phyloP scores from a whole-genome alignment of 2,797 vertebrate genomes.

The Acrossocheilus fasciatus region DNA sequence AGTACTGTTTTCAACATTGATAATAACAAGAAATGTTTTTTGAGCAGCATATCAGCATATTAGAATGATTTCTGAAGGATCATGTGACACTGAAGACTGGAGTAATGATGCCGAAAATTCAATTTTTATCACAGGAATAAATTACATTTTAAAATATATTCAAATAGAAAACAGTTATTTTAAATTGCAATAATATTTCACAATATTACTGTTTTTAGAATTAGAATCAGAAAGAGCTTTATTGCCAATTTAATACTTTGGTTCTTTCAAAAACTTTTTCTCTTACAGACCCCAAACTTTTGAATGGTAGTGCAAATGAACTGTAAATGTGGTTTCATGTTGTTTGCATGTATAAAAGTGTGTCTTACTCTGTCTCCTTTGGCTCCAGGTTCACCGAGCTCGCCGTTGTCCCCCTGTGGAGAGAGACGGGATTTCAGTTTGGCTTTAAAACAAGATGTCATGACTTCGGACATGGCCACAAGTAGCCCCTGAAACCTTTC shows the following conservation, averaged over 20 bases:
- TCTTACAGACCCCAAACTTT: neutral
- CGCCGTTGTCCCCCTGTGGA: constrained; percentile 85
- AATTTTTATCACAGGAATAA: too few species aligned
- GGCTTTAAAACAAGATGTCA: neutral
- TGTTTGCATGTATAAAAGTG: neutral
- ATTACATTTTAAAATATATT: too few species aligned
- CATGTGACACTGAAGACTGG: too few species aligned
- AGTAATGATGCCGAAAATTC: too few species aligned
- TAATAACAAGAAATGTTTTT: too few species aligned
- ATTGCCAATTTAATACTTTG: neutral
- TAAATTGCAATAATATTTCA: neutral
- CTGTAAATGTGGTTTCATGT: neutral
- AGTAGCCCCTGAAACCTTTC: neutral
- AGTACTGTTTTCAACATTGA: too few species aligned
- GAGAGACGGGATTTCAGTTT: constrained; percentile 49
- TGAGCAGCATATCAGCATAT: too few species aligned
- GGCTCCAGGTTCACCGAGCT: constrained; percentile 81
- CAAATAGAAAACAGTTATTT: neutral
- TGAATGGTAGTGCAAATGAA: neutral
- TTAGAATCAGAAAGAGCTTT: too few species aligned
- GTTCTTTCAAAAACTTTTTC: neutral
- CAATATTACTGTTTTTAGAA: neutral
- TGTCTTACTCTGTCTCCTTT: constrained; percentile 85
- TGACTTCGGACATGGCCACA: neutral
- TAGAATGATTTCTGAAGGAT: too few species aligned